phyloP scores from a whole-genome alignment of 1,140 invertebrate genomes.

The Apocrypta bakeri region DNA sequence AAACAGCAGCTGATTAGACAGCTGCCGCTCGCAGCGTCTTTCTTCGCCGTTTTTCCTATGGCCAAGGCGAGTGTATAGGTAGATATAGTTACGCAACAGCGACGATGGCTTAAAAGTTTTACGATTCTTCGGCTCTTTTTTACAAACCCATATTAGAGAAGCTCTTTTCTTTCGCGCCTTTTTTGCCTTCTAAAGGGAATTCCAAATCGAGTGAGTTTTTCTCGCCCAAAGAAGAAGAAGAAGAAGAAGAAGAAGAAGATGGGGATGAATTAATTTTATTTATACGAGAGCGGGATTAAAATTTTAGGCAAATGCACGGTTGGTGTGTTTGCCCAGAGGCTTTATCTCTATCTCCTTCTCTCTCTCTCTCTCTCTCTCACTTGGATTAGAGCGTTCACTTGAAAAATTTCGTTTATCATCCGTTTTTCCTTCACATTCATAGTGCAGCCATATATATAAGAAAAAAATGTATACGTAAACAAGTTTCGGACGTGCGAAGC shows the following conservation, averaged over 20 bases:
- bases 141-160: background rate
- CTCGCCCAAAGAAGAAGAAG: no score
- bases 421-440: no score
- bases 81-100: slow-evolving; percentile 30
- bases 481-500: no score
- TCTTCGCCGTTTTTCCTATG: slow-evolving; percentile 60
- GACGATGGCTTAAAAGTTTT: background rate
- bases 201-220: background rate
- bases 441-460: no score
- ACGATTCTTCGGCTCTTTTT: background rate
- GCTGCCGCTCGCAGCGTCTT: slow-evolving; percentile 45
- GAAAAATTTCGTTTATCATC: background rate
- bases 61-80: slow-evolving; percentile 36
- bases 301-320: background rate
- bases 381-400: background rate
- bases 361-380: no score
- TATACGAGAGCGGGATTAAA: background rate
- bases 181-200: background rate
- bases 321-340: background rate
- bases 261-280: background rate
- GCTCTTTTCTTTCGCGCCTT: background rate
- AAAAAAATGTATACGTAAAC: no score
- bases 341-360: no score
- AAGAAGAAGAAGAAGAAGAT: background rate
- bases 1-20: slow-evolving; percentile 42